Conservation (phyloP, 1,140 invertebrate species). For the Drosophila pallidifrons region DNA sequence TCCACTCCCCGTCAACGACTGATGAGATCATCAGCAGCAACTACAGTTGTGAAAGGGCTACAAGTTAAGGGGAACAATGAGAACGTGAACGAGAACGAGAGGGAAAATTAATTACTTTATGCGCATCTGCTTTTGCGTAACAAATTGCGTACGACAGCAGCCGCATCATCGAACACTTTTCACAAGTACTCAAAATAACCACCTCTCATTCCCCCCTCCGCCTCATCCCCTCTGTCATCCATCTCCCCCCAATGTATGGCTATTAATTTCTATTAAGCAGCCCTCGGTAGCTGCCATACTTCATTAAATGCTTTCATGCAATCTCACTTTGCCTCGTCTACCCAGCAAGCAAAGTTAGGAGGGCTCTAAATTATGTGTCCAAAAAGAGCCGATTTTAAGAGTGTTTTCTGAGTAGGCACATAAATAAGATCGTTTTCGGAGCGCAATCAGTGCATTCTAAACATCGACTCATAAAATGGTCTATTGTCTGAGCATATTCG, state of each 20-base stretch:
- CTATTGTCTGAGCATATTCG: too few relatives aligned
- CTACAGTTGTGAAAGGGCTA: neutral
- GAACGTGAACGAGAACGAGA: neutral
- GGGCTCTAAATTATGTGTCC: too few relatives aligned
- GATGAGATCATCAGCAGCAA: slow-evolving; percentile 57
- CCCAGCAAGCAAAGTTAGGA: too few relatives aligned
- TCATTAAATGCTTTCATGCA: slow-evolving; percentile 72
- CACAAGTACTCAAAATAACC: slow-evolving; percentile 35
- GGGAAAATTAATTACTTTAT: slow-evolving; percentile 68
- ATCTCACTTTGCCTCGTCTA: slow-evolving; percentile 56
- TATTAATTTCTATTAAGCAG: slow-evolving; percentile 76
- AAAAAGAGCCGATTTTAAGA: too few relatives aligned
- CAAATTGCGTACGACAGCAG: slow-evolving; percentile 62
- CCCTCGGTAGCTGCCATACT: slow-evolving; percentile 64
- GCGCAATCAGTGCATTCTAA: too few relatives aligned
- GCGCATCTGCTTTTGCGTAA: slow-evolving; percentile 63
- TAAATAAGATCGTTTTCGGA: too few relatives aligned
- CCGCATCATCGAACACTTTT: slow-evolving; percentile 55
- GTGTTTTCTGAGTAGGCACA: too few relatives aligned
- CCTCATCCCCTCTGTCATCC: neutral
- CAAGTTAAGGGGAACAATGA: neutral
- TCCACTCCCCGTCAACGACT: neutral
- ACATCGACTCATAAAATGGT: too few relatives aligned
- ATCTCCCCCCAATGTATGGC: slow-evolving; percentile 19
- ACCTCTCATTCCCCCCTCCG: neutral